Evolutionary conservation across 1,140 invertebrate species (phyloP).

Genomic region (Cataglyphis hispanica): DNA sequence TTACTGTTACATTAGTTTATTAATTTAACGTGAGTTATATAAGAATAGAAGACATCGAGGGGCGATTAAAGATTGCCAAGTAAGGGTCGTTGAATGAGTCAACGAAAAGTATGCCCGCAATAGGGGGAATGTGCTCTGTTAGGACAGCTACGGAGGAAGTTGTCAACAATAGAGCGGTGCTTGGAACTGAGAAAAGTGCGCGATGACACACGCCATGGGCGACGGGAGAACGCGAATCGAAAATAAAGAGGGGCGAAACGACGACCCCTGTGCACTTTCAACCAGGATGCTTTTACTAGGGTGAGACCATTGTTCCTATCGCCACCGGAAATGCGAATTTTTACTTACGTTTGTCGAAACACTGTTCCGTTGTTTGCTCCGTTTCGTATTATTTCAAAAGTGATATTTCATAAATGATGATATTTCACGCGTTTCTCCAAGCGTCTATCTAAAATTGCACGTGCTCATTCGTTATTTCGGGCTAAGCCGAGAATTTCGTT

Average conservation of each 20-base stretch:
- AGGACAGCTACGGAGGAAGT: constrained; percentile 49
- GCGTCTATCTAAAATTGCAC: constrained; percentile 8
- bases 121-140: background rate
- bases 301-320: constrained; percentile 58
- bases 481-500: background rate
- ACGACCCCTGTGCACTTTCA: constrained; percentile 60
- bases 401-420: background rate
- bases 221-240: constrained; percentile 33
- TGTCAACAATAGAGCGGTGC: constrained; percentile 61
- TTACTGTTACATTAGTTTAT: background rate
- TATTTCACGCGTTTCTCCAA: constrained; percentile 28
- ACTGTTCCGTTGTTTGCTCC: background rate
- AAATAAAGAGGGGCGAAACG: constrained; percentile 66
- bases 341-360: constrained; percentile 57
- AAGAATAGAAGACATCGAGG: background rate
- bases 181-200: constrained; percentile 26
- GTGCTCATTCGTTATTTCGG: background rate
- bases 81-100: constrained; percentile 18
- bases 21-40: background rate
- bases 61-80: constrained; percentile 4
- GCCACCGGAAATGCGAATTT: constrained; percentile 66
- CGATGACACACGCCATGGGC: constrained; percentile 43
- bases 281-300: constrained; percentile 36
- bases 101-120: background rate
- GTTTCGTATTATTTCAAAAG: constrained; percentile 33